Evolutionary conservation across 2,113 vertebrate species (phyloP).

Genomic region (Megaceryle torquata): DNA sequence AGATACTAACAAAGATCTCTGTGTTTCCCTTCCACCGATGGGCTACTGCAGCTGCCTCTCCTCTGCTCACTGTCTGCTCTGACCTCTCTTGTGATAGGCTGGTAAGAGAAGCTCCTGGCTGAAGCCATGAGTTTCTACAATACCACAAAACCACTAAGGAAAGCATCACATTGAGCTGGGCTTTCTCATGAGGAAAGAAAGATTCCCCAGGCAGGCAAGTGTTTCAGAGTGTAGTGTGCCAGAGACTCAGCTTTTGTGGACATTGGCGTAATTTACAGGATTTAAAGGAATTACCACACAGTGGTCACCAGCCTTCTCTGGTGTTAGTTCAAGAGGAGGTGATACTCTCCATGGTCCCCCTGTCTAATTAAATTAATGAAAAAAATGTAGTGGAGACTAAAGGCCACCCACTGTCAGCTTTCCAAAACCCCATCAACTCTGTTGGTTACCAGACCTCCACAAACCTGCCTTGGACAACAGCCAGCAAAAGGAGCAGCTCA

Average conservation of each 20-base stretch:
- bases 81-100: background rate
- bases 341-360: background rate
- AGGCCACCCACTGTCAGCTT: background rate
- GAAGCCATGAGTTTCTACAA: background rate
- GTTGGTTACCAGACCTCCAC: background rate
- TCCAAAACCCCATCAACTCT: background rate
- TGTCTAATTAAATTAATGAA: background rate
- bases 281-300: background rate
- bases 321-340: background rate
- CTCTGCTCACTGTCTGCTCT: background rate
- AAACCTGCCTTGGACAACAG: background rate
- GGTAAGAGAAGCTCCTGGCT: background rate
- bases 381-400: background rate
- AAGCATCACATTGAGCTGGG: background rate
- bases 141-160: background rate
- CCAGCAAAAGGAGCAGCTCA: background rate
- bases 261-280: background rate
- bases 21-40: background rate
- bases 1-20: background rate
- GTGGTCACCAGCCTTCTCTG: background rate
- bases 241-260: background rate
- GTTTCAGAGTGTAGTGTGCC: background rate
- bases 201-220: background rate
- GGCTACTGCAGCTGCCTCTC: background rate
- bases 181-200: background rate